Evolutionary conservation across 2,113 vertebrate genomes (phyloP), one percentile per base, ranked within the genome.

Genomic region (Oryzias javanicus): DNA sequence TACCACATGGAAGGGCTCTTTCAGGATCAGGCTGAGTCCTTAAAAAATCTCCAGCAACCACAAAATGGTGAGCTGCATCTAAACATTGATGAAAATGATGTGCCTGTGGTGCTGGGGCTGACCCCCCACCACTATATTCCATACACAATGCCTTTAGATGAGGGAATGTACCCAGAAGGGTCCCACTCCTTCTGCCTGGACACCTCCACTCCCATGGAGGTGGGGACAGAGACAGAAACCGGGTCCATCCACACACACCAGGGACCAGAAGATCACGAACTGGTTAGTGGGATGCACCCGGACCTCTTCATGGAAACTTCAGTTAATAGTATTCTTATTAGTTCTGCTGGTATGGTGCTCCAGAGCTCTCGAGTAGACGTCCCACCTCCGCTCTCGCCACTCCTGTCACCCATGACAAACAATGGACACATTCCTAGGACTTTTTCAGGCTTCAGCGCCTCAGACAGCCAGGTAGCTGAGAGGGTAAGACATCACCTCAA

Each of bases 91-190:
- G 94, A 98, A 84, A 94, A 94, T 82, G 88, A 88, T 46, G 94
- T 98, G 95, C 97, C 97, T 94, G 96, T 97, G 67, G 96, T 96
- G 74, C 93, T 98, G 72, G 96, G 97, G 89, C 92, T 98, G 71
- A 89, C 94, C 74, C 95, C 96, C 93, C 96, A 97, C 94, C 95
- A 97, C 94, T 99, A 98, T 92, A 95, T 98, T 88, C 96, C 95
- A 91, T 98, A 98, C 87, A 97, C 96, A 82, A 95, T 98, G 96
- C 96, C 95, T 98, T 99, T 98, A 94, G 94, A 96, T 90, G 96
- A 96, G 88, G 95, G 94, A 94, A 93, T 98, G 93, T 98, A 92
- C 91, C 93, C 95, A 56, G 95, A 96, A 82, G 95, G 94, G 76
- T 91, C 95, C 53, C 94, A 93, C 86, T 88, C 91, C 82, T 97